phyloP scores from a whole-genome alignment of 2,113 vertebrate genomes.

The Penelope pileata region DNA sequence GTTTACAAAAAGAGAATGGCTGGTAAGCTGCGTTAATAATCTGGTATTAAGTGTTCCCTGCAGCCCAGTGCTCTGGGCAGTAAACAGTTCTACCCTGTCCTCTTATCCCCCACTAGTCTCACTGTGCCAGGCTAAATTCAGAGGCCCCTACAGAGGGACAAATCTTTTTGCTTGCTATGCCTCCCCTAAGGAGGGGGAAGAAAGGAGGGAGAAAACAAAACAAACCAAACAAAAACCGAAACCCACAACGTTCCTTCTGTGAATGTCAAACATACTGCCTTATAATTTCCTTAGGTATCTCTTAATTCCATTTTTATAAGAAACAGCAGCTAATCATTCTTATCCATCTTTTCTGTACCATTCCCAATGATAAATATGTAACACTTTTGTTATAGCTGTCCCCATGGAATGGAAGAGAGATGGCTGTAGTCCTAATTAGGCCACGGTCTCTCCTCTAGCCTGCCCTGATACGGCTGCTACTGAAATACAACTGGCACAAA shows the following conservation, averaged over 20 bases:
- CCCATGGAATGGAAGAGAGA: background rate
- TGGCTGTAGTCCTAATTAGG: background rate
- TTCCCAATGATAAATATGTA: background rate
- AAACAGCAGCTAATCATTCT: background rate
- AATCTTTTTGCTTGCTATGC: slow-evolving; percentile 3
- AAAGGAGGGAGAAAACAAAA: background rate
- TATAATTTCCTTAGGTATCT: background rate
- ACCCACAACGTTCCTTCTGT: background rate
- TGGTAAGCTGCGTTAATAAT: slow-evolving; percentile 67
- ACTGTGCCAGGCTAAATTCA: slow-evolving; percentile 12
- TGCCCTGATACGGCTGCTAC: background rate
- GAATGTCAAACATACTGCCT: background rate
- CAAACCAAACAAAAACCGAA: background rate
- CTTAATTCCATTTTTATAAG: background rate
- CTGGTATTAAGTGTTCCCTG: slow-evolving; percentile 70
- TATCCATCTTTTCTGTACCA: background rate
- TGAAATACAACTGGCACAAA: background rate
- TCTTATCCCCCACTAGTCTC: background rate
- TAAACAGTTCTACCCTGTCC: slow-evolving; percentile 34
- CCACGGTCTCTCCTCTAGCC: background rate
- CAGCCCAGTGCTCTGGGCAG: slow-evolving; percentile 1
- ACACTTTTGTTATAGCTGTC: background rate
- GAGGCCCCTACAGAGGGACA: background rate
- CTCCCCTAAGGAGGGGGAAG: no score
- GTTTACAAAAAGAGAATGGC: slow-evolving; percentile 53